Evolutionary conservation across 2,113 vertebrate species (phyloP).

Genomic region (Solea solea): DNA sequence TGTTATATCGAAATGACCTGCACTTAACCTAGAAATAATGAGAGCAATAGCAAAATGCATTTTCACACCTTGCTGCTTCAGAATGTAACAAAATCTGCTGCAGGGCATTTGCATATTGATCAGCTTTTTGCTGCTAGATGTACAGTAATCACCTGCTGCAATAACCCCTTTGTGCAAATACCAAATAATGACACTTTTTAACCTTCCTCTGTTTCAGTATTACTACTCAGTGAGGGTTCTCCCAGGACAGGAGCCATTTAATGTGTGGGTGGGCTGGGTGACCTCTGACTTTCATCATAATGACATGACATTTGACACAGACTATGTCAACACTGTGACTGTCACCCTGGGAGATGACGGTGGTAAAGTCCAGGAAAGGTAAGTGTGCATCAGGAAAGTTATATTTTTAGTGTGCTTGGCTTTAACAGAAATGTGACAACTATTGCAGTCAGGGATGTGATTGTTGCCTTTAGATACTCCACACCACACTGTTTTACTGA

Average conservation of each 20-base stretch:
- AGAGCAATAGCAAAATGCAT: background rate
- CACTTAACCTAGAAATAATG: background rate
- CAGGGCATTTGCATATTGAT: background rate
- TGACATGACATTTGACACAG: slow-evolving; percentile 85
- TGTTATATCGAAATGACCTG: background rate
- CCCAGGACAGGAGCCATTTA: slow-evolving; percentile 92
- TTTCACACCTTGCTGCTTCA: background rate
- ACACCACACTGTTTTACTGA: background rate
- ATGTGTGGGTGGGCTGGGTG: slow-evolving; percentile 96
- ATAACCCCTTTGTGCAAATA: background rate
- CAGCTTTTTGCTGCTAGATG: background rate
- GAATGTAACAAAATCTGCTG: background rate
- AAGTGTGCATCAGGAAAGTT: slow-evolving; percentile 46
- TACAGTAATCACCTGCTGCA: slow-evolving; percentile 4
- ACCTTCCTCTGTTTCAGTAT: slow-evolving; percentile 82
- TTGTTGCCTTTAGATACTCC: background rate
- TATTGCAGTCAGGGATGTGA: background rate
- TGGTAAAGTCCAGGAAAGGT: slow-evolving; percentile 97
- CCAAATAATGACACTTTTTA: slow-evolving; percentile 19
- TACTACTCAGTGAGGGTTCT: slow-evolving; percentile 94
- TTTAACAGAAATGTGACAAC: background rate
- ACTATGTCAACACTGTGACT: slow-evolving; percentile 88
- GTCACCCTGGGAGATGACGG: slow-evolving; percentile 94
- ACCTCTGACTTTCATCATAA: slow-evolving; percentile 92
- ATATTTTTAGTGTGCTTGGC: background rate